Base-by-base conservation (phyloP, 2,113 vertebrate genomes). In the Garra rufa region DNA sequence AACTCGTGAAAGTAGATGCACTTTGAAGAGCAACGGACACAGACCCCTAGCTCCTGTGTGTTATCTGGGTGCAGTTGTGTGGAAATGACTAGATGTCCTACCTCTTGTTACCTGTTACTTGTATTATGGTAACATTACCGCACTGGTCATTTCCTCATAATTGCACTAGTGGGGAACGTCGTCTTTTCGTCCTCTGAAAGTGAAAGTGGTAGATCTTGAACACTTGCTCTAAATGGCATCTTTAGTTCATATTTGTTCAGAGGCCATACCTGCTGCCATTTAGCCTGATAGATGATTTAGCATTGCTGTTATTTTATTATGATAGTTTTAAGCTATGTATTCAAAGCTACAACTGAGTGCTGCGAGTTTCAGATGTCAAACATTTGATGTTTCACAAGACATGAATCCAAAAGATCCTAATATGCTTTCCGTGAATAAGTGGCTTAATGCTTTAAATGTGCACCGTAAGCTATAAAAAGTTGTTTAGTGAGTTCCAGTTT, bases 21-120 rank as follows among this genome's bases (percentile, higher is more conserved):
- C 93, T 95, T 95, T 94, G 89, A 88, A 90, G 90, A 88, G 92
- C 89, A 90, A 43, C 85, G 74, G 86, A 90, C 85, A 77, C 86
- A 87, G 28, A 65, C 70, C 87, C 67, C 80, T 44, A 43, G 89
- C 87, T 90, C 81, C 85, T 30, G 77, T 88, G 74, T 90, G 87
- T 83, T 85, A 80, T 85, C 80, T 69, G 83, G 85, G 89, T 86
- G 92, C 93, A 93, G 93, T 94, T 95, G 93, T 93, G 87, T 92
- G 87, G 92, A 94, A 94, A 93, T 95, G 94, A 92, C 92, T 81
- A 88, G 87, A 92, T 93, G 93, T 92, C 91, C 94, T 95, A 95
- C 94, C 94, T 95, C 94, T 89, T 94, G 94, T 95, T 95, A 94
- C 94, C 94, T 94, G 94, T 94, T 92, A 65, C 28, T 92, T 91